Evolutionary conservation across 2,797 vertebrate species (phyloP), one percentile per base, ranked within the genome.

Genomic region (Tachyglossus aculeatus): DNA sequence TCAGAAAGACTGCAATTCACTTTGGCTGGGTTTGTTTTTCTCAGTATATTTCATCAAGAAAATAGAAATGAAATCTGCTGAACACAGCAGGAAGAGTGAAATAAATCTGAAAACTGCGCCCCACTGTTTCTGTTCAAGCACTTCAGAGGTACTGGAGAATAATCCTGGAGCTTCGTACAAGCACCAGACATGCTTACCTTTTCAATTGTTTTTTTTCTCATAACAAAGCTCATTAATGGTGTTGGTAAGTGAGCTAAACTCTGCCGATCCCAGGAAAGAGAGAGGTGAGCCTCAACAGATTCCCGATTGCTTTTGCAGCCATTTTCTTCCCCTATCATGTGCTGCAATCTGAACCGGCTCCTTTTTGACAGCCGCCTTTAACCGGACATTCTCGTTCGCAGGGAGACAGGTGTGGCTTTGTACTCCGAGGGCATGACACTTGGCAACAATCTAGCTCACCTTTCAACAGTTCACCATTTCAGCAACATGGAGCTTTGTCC

Each of bases 361-460:
- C 32, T 16, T 44, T 48, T 60, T 78, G 33, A 63, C 66, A 53
- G 24, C 32, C 65, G 29, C 7, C 32, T 70, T 53, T 61, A 43
- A 33, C 59, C 2, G 22, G 25, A 50, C 34, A 48, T 39, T 78
- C 43, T 47, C 43, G 73, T 51, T 70, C 71, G 39, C 10, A 55
- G 48, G 44, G 29, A 68, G 57, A 82, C 86, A 90, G 73, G 69
- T 69, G 81, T 21, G 55, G 78, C 25, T 85, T 84, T 78, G 76
- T 71, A 34, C 22, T 73, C 63, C 45, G 70, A 53, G 85, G 52
- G 66, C 9, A 71, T 4, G 58, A 70, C 64, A 34, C 59, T 71
- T 77, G 51, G 64, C 11, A 51, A 54, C n/a, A 79, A 67, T 27
- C 22, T 52, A 58, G 71, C 64, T 81, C 71, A 76, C 61, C 55